A percentile compares a stretch with the other conserved stretches of the same genome.
Conservation (phyloP, 2,888 invertebrate species). For the Gymnoscelis rufifasciata region DNA sequence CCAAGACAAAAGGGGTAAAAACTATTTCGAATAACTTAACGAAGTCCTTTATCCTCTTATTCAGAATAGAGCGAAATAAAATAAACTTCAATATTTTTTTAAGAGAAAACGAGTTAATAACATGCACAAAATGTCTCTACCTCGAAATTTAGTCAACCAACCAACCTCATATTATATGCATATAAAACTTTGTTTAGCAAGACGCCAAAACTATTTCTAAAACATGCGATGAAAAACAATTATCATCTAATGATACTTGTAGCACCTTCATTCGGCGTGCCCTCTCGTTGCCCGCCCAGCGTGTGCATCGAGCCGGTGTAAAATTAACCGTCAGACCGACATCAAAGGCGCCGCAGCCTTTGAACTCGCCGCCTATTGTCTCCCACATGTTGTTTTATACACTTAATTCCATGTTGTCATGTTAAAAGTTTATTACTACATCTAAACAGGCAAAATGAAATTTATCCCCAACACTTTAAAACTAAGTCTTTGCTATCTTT, state of each 20-base stretch:
- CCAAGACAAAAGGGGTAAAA: no score
- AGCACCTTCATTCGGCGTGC: slow-evolving; percentile 33
- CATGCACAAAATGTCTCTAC: no score
- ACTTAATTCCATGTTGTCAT: slow-evolving; percentile 72
- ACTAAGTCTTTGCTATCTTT: slow-evolving; percentile 17
- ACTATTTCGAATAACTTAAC: no score
- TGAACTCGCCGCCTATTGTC: slow-evolving; percentile 68
- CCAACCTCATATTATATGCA: no score
- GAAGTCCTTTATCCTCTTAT: no score
- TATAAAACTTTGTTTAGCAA: no score
- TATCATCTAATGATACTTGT: slow-evolving; percentile 1
- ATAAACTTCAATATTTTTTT: no score
- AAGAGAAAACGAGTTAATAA: no score
- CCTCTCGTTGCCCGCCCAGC: slow-evolving; percentile 16
- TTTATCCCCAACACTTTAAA: slow-evolving; percentile 28
- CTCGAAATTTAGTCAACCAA: no score
- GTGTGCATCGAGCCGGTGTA: slow-evolving; percentile 50
- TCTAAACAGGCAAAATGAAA: slow-evolving; percentile 26
- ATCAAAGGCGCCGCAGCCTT: slow-evolving; percentile 65
- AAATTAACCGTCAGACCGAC: slow-evolving; percentile 56
- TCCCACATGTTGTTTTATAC: slow-evolving; percentile 69
- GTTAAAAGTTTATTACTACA: slow-evolving; percentile 65
- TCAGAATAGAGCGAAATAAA: no score
- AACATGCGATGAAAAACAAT: no score
- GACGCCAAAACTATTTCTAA: no score